Base-by-base conservation (phyloP, 1,140 invertebrate species). In the Rhysida immarginata region DNA sequence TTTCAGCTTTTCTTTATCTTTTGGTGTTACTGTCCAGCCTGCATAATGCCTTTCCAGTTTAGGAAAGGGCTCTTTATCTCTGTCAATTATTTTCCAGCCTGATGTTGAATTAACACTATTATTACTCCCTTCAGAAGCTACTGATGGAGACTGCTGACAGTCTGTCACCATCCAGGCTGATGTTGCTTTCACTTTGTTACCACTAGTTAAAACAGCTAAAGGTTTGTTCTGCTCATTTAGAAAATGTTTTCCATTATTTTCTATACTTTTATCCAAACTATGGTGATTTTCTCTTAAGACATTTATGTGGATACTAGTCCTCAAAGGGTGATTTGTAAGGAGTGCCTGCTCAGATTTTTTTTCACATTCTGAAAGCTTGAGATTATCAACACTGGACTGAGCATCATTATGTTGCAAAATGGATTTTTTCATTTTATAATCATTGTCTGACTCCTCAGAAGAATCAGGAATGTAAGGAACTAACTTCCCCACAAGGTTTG, bases 391-490 rank as follows among this genome's bases (percentile, higher is more conserved):
- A 35, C 16, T 35, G 5, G 16, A 8, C 29, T 16, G 29, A 8
- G 5, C 16, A 8, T 5, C 5, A 35, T 5, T 8, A 35, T 8
- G 29, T 8, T 5, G 16, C 29, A 35, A 5, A 8, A 5, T 16
- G 5, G 29, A 35, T 16, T 8, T 5, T 8, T 57, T 29, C 57
- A 61, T 64, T 29, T 64, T 62, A 55, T 56, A 59, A 26, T 62
- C 61, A 44, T 60, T 56, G 42, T 70, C 69, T 25, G 67, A 68
- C 20, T 57, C 57, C 35, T 70, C 68, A 26, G 67, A 61, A 16
- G 61, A 67, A 52, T 70, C 69, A 49, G 64, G 64, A 3, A 60
- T 61, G 59, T 72, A 70, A 25, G 69, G 68, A 23, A 71, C 69
- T 16, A 70, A 61, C 26, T 56, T 59, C n/a, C n/a, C n/a, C n/a